Evolutionary conservation across 2,113 vertebrate genomes (phyloP).

Genomic region (Chascanopsetta lugubris): DNA sequence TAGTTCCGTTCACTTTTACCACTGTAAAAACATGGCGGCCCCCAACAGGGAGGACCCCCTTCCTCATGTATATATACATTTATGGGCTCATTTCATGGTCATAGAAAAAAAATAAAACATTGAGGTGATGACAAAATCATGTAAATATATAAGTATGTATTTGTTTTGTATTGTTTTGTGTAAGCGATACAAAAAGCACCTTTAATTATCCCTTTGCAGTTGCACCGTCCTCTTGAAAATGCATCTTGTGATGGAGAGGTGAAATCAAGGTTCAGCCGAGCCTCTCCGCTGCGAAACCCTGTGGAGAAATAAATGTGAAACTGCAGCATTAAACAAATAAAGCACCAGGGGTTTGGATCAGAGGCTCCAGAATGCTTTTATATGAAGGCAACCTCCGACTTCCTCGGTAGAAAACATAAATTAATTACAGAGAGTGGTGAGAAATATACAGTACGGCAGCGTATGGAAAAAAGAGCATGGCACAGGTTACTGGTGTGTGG

Average conservation of each 20-base stretch:
- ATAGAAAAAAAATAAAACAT: no score
- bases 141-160: no score
- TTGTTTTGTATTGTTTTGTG: no score
- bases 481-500: conserved; percentile 17
- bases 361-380: conserved; percentile 17
- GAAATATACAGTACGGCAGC: conserved; percentile 7
- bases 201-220: conserved; percentile 32
- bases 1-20: no score
- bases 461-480: conserved; percentile 15
- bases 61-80: no score
- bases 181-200: no score
- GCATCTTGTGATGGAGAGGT: conserved; percentile 21
- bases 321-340: conserved; percentile 27
- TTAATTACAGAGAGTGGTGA: conserved; percentile 12
- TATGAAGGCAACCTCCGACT: conserved; percentile 13
- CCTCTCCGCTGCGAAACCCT: conserved; percentile 41
- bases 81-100: no score
- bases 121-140: no score
- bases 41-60: no score
- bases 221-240: conserved; percentile 21
- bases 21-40: no score
- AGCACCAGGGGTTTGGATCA: conserved; percentile 30
- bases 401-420: conserved; percentile 16
- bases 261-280: conserved; percentile 24
- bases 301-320: conserved; percentile 37